These are phyloP conservation scores for Circaetus gallicus DNA, from an alignment of 2,113 vertebrate species.

Conservation along the genomic window DNA sequence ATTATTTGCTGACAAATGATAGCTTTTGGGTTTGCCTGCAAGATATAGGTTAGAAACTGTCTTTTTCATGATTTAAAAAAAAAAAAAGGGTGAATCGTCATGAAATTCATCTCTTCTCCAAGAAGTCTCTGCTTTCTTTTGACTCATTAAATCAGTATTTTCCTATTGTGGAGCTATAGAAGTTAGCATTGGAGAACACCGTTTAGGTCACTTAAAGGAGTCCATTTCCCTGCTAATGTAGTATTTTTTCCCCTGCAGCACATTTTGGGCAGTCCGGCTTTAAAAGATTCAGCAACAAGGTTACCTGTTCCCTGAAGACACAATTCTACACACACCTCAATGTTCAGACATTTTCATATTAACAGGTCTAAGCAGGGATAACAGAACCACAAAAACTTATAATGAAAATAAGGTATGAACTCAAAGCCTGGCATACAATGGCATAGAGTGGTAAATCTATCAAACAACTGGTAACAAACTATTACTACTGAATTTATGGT, in stretches of 20 bases:
- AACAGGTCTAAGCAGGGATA: constrained; percentile 6
- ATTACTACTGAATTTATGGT: background rate
- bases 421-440: background rate
- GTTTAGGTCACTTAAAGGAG: background rate
- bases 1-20: constrained; percentile 61
- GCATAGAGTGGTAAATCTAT: background rate
- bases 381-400: background rate
- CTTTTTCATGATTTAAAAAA: background rate
- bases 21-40: constrained; percentile 7
- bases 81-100: background rate
- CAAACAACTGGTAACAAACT: background rate
- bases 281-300: background rate
- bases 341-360: background rate
- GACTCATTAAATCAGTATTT: background rate
- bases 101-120: background rate
- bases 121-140: background rate
- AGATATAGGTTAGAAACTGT: background rate
- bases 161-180: background rate
- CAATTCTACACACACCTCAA: background rate
- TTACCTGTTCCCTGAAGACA: background rate
- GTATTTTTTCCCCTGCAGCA: background rate
- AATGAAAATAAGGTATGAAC: background rate
- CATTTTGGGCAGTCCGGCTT: background rate
- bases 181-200: background rate
- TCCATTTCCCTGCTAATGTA: background rate